phyloP scores from a whole-genome alignment of 2,113 vertebrate species.

The Okapia johnstoni region DNA sequence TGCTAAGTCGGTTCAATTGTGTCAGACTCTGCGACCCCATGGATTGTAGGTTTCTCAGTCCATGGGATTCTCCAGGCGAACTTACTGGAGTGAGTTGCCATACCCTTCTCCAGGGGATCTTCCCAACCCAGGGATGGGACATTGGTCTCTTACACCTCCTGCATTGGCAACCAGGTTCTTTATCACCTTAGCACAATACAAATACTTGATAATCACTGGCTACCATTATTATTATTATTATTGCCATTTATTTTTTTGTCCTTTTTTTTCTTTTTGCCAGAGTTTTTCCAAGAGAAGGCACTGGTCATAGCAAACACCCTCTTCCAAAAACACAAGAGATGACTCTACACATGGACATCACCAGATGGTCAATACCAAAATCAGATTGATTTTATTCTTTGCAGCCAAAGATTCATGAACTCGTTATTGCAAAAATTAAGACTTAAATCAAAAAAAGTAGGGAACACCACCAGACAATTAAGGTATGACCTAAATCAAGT shows the following conservation, averaged over 20 bases:
- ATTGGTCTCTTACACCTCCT: neutral
- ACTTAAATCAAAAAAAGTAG: neutral
- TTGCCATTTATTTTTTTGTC: neutral
- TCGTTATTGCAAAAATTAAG: neutral
- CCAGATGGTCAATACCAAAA: neutral
- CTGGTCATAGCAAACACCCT: neutral
- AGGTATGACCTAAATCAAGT: neutral
- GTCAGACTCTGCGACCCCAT: neutral
- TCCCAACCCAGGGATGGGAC: neutral
- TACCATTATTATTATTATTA: neutral
- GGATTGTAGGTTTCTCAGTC: neutral
- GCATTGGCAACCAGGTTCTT: neutral
- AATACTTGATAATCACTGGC: neutral
- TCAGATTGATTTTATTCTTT: neutral
- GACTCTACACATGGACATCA: neutral
- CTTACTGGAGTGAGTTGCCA: neutral
- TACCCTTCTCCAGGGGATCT: neutral
- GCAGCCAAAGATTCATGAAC: neutral
- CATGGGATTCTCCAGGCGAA: neutral
- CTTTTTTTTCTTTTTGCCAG: neutral
- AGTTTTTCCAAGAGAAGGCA: neutral
- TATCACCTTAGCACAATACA: neutral
- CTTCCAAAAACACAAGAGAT: neutral
- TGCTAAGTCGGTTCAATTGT: accelerated
- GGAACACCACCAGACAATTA: neutral